Percentiles rank a stretch among this genome's conserved stretches.
phyloP scores from a whole-genome alignment of 1,140 invertebrate species.

The honey bee (Apis mellifera) region DNA sequence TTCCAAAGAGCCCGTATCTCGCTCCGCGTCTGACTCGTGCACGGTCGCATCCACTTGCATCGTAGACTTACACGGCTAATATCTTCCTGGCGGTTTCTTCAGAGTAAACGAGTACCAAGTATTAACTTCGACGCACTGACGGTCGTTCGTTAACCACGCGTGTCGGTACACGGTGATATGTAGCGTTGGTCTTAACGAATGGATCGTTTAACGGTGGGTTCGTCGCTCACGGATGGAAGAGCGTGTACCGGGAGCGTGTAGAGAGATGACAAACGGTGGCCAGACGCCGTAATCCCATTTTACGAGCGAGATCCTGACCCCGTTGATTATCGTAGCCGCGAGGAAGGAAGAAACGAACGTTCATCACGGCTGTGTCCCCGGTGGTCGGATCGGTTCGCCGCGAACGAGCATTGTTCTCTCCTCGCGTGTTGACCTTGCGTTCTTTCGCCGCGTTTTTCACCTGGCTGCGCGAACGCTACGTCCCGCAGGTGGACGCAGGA shows the following conservation, averaged over 20 bases:
- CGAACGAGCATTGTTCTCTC: conserved; percentile 37
- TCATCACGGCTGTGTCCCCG: background rate
- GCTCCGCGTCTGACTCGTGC: conserved; percentile 10
- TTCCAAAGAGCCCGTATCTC: too few relatives aligned
- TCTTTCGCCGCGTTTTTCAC: conserved; percentile 7
- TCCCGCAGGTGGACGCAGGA: conserved; percentile 19
- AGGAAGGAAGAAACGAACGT: conserved; percentile 20
- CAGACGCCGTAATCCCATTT: background rate
- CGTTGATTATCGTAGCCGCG: background rate
- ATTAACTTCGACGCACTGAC: too few relatives aligned
- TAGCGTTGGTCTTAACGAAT: background rate
- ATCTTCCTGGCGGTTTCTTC: background rate
- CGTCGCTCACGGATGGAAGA: background rate
- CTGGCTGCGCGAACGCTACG: background rate
- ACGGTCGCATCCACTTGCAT: background rate
- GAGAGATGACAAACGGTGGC: conserved; percentile 7
- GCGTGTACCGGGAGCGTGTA: too few relatives aligned
- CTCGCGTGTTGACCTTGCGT: conserved; percentile 22
- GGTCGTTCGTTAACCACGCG: background rate
- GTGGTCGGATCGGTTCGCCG: conserved; percentile 46
- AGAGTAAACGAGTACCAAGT: background rate
- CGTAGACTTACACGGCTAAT: background rate
- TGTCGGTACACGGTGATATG: background rate
- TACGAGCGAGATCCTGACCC: conserved; percentile 9
- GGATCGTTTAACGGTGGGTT: background rate